Percentiles rank a stretch among this genome's conserved stretches.
These are phyloP conservation scores for Acanthosepion esculentum DNA, from an alignment of 2,888 invertebrate species.

Conservation along the genomic window DNA sequence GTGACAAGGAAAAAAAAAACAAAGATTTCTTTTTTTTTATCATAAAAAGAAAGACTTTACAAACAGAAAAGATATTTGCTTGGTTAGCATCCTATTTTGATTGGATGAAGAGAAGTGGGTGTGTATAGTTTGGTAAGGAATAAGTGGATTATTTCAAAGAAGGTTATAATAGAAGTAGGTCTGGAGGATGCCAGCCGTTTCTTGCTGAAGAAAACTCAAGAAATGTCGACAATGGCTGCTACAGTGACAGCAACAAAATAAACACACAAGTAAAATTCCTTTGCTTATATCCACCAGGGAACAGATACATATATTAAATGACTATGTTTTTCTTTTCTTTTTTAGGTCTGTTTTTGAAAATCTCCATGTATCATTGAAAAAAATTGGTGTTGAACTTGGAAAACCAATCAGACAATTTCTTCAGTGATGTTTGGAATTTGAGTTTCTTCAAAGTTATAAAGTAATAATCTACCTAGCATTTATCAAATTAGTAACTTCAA, in stretches of 20 bases:
- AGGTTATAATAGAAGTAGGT: neutral
- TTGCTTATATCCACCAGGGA: neutral
- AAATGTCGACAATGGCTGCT: neutral
- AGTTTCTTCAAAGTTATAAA: no score
- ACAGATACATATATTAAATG: no score
- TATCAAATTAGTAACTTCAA: no score
- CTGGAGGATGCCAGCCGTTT: neutral
- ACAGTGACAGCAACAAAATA: neutral
- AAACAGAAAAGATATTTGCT: neutral
- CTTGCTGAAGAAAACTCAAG: neutral
- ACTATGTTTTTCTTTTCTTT: no score
- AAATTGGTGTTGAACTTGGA: no score
- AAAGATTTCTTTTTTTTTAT: neutral
- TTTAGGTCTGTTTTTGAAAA: no score
- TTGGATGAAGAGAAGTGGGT: neutral
- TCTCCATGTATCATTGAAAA: no score
- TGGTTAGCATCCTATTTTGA: constrained; percentile 2
- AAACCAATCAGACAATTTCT: no score
- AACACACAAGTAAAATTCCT: neutral
- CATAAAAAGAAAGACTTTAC: neutral
- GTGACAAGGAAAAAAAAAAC: neutral
- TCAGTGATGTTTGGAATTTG: no score
- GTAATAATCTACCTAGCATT: no score
- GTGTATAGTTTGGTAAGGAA: neutral
- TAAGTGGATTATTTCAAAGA: neutral